Evolutionary conservation across 2,113 vertebrate species (phyloP).

Genomic region (Maccullochella peelii): DNA sequence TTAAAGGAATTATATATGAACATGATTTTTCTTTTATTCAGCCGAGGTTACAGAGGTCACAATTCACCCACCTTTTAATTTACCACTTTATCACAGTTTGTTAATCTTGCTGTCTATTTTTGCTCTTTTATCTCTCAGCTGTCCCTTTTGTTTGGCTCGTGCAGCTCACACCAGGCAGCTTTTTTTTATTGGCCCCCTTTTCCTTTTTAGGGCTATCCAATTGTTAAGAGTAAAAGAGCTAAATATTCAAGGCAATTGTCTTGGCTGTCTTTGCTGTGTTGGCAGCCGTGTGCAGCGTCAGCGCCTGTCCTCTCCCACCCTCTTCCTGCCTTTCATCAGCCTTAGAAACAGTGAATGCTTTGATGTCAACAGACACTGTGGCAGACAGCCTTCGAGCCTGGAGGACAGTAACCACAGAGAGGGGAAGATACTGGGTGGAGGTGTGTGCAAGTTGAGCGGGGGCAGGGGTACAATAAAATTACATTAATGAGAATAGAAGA

Average conservation of each 20-base stretch:
- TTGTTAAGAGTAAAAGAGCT: constrained; percentile 61
- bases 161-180: constrained; percentile 23
- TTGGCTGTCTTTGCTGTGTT: constrained; percentile 56
- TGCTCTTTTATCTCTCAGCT: constrained; percentile 30
- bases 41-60: not conserved
- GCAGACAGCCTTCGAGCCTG: constrained; percentile 65
- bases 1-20: not conserved
- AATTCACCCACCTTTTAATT: not conserved
- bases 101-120: constrained; percentile 24
- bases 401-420: constrained; percentile 63
- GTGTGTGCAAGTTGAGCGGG: not conserved
- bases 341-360: constrained; percentile 58
- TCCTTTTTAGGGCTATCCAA: constrained; percentile 58
- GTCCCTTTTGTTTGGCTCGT: constrained; percentile 57
- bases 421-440: constrained; percentile 54
- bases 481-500: constrained; percentile 6
- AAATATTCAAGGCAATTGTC: constrained; percentile 76
- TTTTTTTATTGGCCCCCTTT: constrained; percentile 38
- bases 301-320: constrained; percentile 69
- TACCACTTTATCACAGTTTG: constrained; percentile 2
- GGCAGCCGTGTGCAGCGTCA: constrained; percentile 56
- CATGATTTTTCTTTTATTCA: not conserved
- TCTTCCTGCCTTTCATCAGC: constrained; percentile 82
- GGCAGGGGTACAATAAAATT: not conserved
- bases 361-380: constrained; percentile 79